phyloP scores from a whole-genome alignment of 2,888 invertebrate genomes.

The Sphaerophoria rueppellii region DNA sequence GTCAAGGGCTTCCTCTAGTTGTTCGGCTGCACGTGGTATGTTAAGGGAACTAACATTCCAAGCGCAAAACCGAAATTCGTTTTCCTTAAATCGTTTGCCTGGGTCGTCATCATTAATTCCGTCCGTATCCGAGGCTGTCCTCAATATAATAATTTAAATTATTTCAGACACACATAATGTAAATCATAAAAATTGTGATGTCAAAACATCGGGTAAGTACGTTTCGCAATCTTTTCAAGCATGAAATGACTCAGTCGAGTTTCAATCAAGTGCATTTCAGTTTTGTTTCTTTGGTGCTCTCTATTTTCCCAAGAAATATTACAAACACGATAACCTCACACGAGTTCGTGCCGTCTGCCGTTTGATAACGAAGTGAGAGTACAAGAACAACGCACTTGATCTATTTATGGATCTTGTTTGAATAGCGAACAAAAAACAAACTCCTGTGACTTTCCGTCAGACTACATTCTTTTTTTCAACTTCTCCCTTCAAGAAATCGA shows the following conservation, averaged over 20 bases:
- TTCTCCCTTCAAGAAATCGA: slow-evolving; percentile 4
- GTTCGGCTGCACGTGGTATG: too few species aligned
- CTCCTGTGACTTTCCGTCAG: too few species aligned
- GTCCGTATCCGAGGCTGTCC: too few species aligned
- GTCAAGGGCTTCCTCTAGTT: too few species aligned
- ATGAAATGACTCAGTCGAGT: neutral
- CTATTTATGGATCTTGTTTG: slow-evolving; percentile 28
- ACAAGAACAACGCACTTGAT: slow-evolving; percentile 19
- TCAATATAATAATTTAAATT: too few species aligned
- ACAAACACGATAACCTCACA: neutral
- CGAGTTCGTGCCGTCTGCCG: neutral
- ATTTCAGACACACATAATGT: too few species aligned
- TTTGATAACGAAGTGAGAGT: neutral
- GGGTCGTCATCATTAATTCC: too few species aligned
- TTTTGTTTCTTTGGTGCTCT: neutral
- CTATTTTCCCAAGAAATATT: neutral
- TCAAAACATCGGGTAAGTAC: too few species aligned
- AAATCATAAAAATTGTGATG: too few species aligned
- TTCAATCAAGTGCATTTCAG: neutral
- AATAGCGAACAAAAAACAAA: slow-evolving; percentile 3
- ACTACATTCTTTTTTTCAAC: neutral
- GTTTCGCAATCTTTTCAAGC: neutral
- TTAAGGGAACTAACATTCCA: too few species aligned
- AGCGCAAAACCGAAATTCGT: too few species aligned
- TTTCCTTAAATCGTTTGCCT: too few species aligned